Evolutionary conservation across 1,140 invertebrate species (phyloP).

Genomic region (Gonatopus flavifemur): DNA sequence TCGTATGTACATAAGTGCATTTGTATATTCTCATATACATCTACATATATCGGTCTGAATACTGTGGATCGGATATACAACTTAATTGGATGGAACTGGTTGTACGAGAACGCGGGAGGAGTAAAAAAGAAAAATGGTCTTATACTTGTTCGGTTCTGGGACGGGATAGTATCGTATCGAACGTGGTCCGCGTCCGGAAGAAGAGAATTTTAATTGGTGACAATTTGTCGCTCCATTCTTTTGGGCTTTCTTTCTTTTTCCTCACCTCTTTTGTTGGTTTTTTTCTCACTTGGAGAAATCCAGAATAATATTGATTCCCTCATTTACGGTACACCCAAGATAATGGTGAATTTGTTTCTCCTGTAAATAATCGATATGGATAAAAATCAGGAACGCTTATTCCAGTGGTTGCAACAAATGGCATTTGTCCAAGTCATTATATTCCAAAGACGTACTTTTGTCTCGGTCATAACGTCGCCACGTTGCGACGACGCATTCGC

Average conservation of each 20-base stretch:
- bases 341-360: no score
- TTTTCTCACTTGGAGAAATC: no score
- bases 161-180: conserved; percentile 5
- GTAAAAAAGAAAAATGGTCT: conserved; percentile 3
- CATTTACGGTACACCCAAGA: no score
- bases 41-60: no score
- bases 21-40: no score
- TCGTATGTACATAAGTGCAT: no score
- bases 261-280: no score
- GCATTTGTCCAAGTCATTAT: conserved; percentile 24
- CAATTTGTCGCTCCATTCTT: conserved; percentile 46
- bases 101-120: conserved; percentile 16
- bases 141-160: no score
- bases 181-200: conserved; percentile 9
- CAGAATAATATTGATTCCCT: no score
- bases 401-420: conserved; percentile 11
- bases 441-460: conserved; percentile 18
- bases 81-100: conserved; percentile 57
- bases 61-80: conserved; percentile 48
- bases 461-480: conserved; percentile 21
- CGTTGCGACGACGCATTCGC: conserved; percentile 18
- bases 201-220: conserved; percentile 56
- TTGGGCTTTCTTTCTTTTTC: no score
- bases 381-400: not conserved
- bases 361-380: not conserved